Evolutionary conservation across 2,113 vertebrate species (phyloP), one percentile per base, ranked within the genome.

Genomic region (Recurvirostra avosetta): DNA sequence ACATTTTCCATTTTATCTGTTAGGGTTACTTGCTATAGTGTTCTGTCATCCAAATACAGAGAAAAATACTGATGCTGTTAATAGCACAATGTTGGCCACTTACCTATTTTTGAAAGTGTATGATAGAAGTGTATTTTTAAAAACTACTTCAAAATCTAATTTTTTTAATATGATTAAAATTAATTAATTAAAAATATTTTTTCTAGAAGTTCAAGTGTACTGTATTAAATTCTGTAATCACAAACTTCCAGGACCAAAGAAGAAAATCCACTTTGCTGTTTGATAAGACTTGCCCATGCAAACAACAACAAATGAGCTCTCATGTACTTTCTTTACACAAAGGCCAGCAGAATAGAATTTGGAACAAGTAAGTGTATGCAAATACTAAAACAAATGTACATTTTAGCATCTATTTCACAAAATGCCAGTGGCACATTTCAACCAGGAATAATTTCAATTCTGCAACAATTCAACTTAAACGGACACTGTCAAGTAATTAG

Each of bases 301-400:
- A 97, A 96, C 70, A 97, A 55, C 82, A 65, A 93, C 84, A 96
- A 96, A 97, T 79, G 87, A 97, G 80, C 17, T 94, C 74, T 80
- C 89, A 61, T 94, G 92, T 93, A 83, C 55, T 90, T 73, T 62
- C 72, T 89, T 92, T 79, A 92, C 41, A 92, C n/a, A 90, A 79
- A 93, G 29, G 56, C 66, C 43, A 94, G 59, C 11, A 88, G 81
- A 87, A 50, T 27, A 85, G 84, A 87, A 83, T 94, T 52, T 81
- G 26, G 65, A 96, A 92, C 15, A 80, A 73, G 40, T 11, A 73
- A 73, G 22, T 7, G 9, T 41, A 20, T 58, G 63, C 66, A 94
- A 92, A 94, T 22, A 84, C 20, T 77, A 90, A 92, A 96, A 52
- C 11, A 50, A 97, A 90, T 41, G 23, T 55, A 50, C 4, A 2